A percentile compares a stretch with the other conserved stretches of the same genome.
Conservation (phyloP, 2,113 vertebrate species). For the Notiomystis cincta region DNA sequence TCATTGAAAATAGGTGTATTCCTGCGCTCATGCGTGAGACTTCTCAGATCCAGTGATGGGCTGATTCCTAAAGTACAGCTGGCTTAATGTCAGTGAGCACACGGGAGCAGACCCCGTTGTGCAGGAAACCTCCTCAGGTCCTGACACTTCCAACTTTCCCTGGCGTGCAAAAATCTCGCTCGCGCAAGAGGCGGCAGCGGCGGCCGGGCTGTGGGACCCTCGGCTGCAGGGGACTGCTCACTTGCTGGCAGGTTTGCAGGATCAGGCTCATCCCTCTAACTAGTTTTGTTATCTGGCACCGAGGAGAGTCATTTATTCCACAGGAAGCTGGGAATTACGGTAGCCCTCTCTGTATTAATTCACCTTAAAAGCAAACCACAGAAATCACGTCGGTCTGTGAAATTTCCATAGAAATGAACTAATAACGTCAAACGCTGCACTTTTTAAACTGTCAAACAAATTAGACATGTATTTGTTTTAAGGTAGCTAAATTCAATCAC, state of each 20-base stretch:
- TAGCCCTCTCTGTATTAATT: not conserved
- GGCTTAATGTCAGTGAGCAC: not conserved
- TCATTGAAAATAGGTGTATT: not conserved
- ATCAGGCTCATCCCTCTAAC: not conserved
- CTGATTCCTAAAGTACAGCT: not conserved
- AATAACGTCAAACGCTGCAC: not conserved
- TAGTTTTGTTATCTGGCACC: not conserved
- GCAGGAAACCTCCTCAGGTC: not conserved
- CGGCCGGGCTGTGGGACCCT: not conserved
- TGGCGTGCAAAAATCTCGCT: not conserved
- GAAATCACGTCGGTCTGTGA: not conserved
- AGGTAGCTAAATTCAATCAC: not conserved
- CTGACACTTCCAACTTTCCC: not conserved
- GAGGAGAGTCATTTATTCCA: not conserved
- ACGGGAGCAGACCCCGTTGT: not conserved
- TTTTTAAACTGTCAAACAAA: not conserved
- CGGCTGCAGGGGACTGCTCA: not conserved
- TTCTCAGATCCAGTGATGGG: not conserved
- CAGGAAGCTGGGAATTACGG: not conserved
- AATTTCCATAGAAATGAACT: not conserved
- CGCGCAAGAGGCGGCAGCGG: not conserved
- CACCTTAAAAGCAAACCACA: not conserved
- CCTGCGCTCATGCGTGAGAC: not conserved
- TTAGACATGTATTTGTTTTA: conserved; percentile 22
- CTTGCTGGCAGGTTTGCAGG: not conserved